Evolutionary conservation across 2,113 vertebrate species (phyloP), one percentile per base, ranked within the genome.

Genomic region (Hucho hucho): DNA sequence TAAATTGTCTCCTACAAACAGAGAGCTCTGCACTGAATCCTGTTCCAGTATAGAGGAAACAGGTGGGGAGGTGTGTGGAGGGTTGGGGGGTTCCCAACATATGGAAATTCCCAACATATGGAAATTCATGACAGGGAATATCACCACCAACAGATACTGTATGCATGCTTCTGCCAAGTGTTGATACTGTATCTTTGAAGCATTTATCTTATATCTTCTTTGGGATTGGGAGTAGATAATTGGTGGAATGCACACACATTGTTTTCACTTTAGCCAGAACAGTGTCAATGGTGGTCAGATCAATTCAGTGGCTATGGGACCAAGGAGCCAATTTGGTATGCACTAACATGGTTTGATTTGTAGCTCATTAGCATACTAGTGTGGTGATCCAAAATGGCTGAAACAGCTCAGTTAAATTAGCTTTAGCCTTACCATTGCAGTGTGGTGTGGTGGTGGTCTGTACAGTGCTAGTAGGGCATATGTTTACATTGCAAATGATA

Each of bases 341-440:
- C 22, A 6, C 68, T 46, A 46, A n/a, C 68, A 49, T 47, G 68
- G n/a, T 11, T 69, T 6, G 68, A 24, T 25, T 69, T 46, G n/a
- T 24, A 47, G 20, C 68, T 24, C 37, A 47, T 69, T 69, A 69
- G 68, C 68, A 69, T 47, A 70, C 20, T 65, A 24, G 64, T 70
- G 47, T 70, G 25, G n/a, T 16, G 43, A 69, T 46, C 68, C 43
- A 69, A 69, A 69, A 69, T 69, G 68, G 68, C 20, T 69, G 68
- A 69, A 69, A 20, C 20, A 24, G 43, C 68, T 69, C 43, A 24
- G 22, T 11, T 69, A 49, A 69, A 69, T 46, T 4, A 69, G 68
- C 37, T 11, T 47, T n/a, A 49, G 22, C 0, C 29, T 65, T 28
- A 28, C 26, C 64, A 65, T 65, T 6, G 49, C 49, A 53, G 49